Evolutionary conservation across 1,140 invertebrate genomes (phyloP), one percentile per base, ranked within the genome.

Genomic region (Hylyphantes graminicola): DNA sequence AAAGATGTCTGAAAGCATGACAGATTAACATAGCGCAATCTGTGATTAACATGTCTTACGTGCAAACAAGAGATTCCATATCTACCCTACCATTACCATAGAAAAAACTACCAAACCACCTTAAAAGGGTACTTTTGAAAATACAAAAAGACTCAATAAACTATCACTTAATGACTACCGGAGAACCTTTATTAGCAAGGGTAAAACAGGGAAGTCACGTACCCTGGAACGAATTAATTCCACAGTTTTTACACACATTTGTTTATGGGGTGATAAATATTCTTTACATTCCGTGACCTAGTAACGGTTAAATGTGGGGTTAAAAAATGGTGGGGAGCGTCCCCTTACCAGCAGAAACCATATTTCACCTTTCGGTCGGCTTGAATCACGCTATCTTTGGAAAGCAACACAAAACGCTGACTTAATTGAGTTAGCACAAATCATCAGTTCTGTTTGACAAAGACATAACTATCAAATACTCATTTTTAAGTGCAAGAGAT

Each of bases 231-330:
- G 77, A 80, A 80, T 80, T 80, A 80, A 80, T 80, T 80, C 65
- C 77, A 57, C 19, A 59, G 65, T 80, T 80, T 80, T 80, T 80
- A 80, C 54, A 35, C 64, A 35, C 64, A 80, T 80, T 80, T 80
- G 77, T 80, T 80, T 80, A 80, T 80, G 63, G 77, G 67, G 77
- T 80, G 65, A 80, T 80, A 80, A 80, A 80, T 80, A 55, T 54
- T 54, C 63, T 48, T 80, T 70, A 35, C 77, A 7, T 70, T 19
- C 19, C 77, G 77, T 80, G 77, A 80, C 77, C 64, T 13, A n/a
- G 13, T 17, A 70, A 67, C 54, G 35, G 35, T 35, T 35, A 35
- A 35, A 35, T 35, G 35, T 7, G 48, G 65, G 63, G 53, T 6
- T 17, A 70, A 80, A 70, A 70, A 70, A 57, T 35, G 17, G 11